A percentile compares a stretch with the other conserved stretches of the same genome.
Evolutionary conservation across 2,888 invertebrate genomes (phyloP).

Genomic region (Sycophila texana): DNA sequence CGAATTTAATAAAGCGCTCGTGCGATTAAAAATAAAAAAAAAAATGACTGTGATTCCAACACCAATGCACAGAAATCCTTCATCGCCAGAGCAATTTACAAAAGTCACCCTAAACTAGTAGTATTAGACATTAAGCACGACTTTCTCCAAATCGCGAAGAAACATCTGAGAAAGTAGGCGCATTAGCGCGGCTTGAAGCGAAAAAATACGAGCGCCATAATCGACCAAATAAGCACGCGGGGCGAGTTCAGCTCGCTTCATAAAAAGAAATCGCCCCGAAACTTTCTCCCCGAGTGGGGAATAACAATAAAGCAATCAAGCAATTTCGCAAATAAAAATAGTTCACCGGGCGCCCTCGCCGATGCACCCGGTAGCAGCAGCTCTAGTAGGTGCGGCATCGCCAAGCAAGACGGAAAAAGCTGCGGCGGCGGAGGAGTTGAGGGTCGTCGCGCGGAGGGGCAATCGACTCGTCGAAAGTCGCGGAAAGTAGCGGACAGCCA

Average conservation of each 20-base stretch:
- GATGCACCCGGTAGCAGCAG: background rate
- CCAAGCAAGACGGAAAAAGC: background rate
- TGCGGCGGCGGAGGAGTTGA: no score
- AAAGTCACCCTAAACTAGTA: no score
- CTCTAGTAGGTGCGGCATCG: background rate
- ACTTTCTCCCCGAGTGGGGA: background rate
- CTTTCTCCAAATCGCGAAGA: background rate
- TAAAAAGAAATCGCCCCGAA: background rate
- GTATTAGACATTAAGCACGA: background rate
- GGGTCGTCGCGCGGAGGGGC: background rate
- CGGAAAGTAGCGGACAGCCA: conserved; percentile 26
- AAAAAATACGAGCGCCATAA: background rate
- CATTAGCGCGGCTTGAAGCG: no score
- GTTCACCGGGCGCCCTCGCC: background rate
- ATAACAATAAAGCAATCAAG: conserved; percentile 53
- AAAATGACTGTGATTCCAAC: no score
- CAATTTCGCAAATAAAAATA: conserved; percentile 47
- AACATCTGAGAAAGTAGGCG: background rate
- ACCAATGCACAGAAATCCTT: no score
- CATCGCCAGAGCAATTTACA: no score
- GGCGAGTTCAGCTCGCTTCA: background rate
- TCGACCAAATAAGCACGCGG: background rate
- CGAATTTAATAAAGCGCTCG: no score
- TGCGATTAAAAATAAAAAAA: no score
- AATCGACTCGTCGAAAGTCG: conserved; percentile 25